A percentile compares a stretch with the other conserved stretches of the same genome.
phyloP scores from a whole-genome alignment of 2,888 invertebrate species.

The Machimus rusticus region DNA sequence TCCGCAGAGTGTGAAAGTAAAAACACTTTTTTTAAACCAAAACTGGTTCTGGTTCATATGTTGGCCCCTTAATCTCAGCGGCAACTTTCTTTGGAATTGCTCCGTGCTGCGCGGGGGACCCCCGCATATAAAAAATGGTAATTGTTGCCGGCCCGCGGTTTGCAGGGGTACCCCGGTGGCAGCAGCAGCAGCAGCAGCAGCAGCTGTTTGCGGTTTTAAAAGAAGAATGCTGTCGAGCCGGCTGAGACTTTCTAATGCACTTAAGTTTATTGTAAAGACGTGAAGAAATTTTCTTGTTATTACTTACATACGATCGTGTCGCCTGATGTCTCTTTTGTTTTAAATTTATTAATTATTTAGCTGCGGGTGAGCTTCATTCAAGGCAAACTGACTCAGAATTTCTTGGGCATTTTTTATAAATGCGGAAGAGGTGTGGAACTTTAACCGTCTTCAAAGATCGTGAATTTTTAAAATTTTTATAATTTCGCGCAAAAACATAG shows the following conservation, averaged over 20 bases:
- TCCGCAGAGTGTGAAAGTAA: not conserved
- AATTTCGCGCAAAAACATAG: not conserved
- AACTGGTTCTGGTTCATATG: not conserved
- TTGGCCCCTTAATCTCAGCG: not conserved
- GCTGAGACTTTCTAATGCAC: not conserved
- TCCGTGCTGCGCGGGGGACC: not conserved
- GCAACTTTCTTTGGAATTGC: not conserved
- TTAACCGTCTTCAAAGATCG: not conserved
- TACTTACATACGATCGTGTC: not conserved
- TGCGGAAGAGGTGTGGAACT: not conserved
- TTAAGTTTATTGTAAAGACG: not conserved
- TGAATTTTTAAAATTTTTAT: not conserved
- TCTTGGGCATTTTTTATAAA: not conserved
- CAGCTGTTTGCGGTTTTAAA: not conserved
- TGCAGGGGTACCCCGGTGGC: not conserved
- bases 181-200: not conserved
- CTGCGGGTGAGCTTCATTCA: not conserved
- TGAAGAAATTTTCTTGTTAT: not conserved
- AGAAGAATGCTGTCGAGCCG: not conserved
- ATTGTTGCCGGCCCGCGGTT: not conserved
- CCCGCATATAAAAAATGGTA: not conserved
- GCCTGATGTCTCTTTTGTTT: not conserved
- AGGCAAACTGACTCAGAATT: not conserved
- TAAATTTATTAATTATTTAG: not conserved
- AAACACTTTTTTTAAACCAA: not conserved